Conservation (phyloP, 35 echinoderm and acorn worm genomes). For the Strongylocentrotus purpuratus region DNA sequence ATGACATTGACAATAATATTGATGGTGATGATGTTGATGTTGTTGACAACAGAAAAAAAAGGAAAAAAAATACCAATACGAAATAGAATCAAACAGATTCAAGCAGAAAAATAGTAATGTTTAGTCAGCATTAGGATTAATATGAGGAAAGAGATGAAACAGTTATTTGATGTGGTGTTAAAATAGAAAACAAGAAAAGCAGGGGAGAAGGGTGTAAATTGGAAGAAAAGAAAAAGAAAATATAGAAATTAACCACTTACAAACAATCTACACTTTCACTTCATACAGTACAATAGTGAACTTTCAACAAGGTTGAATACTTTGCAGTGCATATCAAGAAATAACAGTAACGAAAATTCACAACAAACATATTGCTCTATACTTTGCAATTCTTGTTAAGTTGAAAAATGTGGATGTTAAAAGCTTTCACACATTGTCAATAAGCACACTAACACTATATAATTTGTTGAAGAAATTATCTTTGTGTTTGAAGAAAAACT, state of each 20-base stretch:
- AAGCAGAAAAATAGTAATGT: not conserved
- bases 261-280: not conserved
- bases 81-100: not conserved
- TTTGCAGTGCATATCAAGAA: not conserved
- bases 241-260: not conserved
- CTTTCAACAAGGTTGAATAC: not conserved
- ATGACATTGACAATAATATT: not conserved
- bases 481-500: not conserved
- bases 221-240: constrained; percentile 31
- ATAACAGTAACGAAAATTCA: not conserved
- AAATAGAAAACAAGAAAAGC: not conserved
- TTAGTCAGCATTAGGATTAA: not conserved
- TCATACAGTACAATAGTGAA: not conserved
- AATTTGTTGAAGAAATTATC: not conserved
- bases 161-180: not conserved
- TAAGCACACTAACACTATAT: not conserved
- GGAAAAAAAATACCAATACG: not conserved
- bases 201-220: not conserved
- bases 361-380: not conserved
- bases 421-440: not conserved
- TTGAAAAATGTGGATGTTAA: not conserved
- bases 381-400: not conserved
- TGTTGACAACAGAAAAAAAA: not conserved
- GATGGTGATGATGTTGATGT: not conserved
- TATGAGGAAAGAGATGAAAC: not conserved